phyloP scores from a whole-genome alignment of 2,113 vertebrate species.

The Coracopsis vasa region DNA sequence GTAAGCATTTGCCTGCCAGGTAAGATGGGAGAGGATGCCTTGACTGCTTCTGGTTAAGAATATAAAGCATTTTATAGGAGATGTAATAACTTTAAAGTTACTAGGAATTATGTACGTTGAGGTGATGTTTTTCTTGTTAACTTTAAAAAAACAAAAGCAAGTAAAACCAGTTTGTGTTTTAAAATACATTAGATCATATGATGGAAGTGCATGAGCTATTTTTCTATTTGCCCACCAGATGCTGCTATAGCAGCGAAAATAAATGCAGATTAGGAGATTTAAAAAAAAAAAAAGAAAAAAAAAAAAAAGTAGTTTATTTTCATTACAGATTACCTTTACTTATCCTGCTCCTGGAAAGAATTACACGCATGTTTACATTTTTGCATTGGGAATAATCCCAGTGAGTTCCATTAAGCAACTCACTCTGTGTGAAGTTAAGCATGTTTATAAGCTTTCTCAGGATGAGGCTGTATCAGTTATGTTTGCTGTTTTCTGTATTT shows the following conservation, averaged over 20 bases:
- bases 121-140: background rate
- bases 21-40: background rate
- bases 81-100: background rate
- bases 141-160: background rate
- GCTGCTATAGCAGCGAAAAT: slow-evolving; percentile 53
- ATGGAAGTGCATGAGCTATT: background rate
- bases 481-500: background rate
- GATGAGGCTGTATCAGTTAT: background rate
- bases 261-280: background rate
- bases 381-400: background rate
- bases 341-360: background rate
- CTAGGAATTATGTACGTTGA: background rate
- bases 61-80: background rate
- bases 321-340: background rate
- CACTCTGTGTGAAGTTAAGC: background rate
- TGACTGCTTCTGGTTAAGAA: background rate
- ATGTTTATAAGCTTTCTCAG: background rate
- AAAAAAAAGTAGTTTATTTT: background rate
- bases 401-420: background rate
- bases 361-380: background rate
- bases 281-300: background rate
- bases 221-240: slow-evolving; percentile 61
- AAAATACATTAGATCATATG: background rate
- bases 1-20: background rate
- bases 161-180: background rate